A percentile compares a stretch with the other conserved stretches of the same genome.
These are phyloP conservation scores for Lasioglossum leucozonium DNA, from an alignment of 2,888 invertebrate genomes.

Conservation along the genomic window DNA sequence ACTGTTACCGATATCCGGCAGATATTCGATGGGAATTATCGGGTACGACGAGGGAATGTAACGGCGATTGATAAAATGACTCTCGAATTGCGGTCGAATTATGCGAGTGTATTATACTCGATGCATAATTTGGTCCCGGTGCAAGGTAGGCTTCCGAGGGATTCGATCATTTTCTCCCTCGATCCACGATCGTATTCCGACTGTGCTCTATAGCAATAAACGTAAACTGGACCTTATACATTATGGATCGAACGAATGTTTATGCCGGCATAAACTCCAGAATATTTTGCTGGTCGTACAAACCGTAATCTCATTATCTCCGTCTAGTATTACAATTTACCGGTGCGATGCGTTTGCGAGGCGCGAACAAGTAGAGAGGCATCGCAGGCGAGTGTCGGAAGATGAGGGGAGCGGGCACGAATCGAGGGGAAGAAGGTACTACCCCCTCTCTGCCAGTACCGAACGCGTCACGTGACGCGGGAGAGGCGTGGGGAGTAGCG, in stretches of 20 bases:
- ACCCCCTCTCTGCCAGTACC: too few species aligned
- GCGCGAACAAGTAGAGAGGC: too few species aligned
- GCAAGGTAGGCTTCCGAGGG: neutral
- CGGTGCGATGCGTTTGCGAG: too few species aligned
- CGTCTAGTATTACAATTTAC: neutral
- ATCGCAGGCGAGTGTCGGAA: too few species aligned
- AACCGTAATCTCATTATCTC: neutral
- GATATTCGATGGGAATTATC: slow-evolving; percentile 14
- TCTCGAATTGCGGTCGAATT: neutral
- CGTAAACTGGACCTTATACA: neutral
- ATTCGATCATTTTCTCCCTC: neutral
- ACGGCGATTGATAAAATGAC: slow-evolving; percentile 4
- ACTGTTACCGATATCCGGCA: neutral
- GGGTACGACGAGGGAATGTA: neutral
- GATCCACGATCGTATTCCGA: neutral
- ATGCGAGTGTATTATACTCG: neutral
- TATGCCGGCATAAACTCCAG: neutral
- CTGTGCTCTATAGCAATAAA: neutral
- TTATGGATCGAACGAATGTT: too few species aligned
- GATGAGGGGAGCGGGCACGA: too few species aligned
- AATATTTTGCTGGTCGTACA: neutral
- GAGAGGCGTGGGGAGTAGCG: too few species aligned
- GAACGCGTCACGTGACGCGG: too few species aligned
- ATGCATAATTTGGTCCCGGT: neutral
- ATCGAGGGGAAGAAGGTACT: too few species aligned